phyloP scores from a whole-genome alignment of 1,140 invertebrate genomes.

The Teleopsis dalmanni region DNA sequence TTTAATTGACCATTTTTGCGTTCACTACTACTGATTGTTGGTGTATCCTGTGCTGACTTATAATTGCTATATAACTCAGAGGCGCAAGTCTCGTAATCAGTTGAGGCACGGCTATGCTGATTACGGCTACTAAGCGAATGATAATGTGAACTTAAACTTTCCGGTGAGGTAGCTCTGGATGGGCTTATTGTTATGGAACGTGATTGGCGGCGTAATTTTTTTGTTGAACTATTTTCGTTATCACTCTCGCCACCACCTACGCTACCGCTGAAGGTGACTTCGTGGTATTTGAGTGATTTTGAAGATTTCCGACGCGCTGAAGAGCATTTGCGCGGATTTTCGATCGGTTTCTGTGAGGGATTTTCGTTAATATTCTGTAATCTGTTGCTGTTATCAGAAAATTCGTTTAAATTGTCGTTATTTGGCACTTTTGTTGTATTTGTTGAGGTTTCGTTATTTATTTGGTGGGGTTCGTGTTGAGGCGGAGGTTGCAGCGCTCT shows the following conservation, averaged over 20 bases:
- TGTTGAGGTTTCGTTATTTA: conserved; percentile 15
- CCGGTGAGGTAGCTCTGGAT: conserved; percentile 9
- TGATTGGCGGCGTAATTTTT: conserved; percentile 9
- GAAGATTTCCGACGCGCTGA: conserved; percentile 30
- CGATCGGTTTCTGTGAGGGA: neutral
- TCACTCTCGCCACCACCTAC: conserved; percentile 37
- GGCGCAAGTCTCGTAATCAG: conserved; percentile 23
- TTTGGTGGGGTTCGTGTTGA: conserved; percentile 12
- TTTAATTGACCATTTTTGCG: neutral
- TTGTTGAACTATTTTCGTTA: conserved; percentile 2
- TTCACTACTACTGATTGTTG: neutral
- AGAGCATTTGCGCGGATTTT: conserved; percentile 1
- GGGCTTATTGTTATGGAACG: conserved; percentile 9
- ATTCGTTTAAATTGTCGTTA: neutral
- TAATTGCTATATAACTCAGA: conserved; percentile 11
- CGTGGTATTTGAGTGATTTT: conserved; percentile 24
- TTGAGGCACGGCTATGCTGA: conserved; percentile 3
- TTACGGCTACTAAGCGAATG: conserved; percentile 6
- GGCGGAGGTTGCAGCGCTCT: conserved; percentile 10
- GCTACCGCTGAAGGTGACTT: conserved; percentile 39
- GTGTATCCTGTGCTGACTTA: neutral
- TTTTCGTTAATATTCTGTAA: neutral
- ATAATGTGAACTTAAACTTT: conserved; percentile 12
- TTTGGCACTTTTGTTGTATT: conserved; percentile 11
- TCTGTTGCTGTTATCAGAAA: neutral